Evolutionary conservation across 2,797 vertebrate genomes (phyloP), one percentile per base, ranked within the genome.

Genomic region (Macropodus opercularis): DNA sequence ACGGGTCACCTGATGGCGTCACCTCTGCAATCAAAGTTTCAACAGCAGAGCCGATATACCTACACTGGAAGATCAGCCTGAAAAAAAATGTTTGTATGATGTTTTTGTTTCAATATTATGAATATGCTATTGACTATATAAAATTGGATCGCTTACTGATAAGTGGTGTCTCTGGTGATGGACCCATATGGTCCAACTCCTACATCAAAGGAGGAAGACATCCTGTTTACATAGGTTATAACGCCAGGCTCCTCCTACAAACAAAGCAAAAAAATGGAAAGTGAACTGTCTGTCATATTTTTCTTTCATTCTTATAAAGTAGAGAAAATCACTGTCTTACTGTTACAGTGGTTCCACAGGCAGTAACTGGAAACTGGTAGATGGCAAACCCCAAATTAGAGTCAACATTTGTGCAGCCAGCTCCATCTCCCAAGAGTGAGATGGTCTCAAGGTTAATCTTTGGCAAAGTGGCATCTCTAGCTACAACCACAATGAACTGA

Each of bases 101-200:
- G 0, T 50, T 44, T 49, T 38, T 23, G n/a, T 46, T 59, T 52
- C 4, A 8, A 49, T 21, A 21, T 3, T 13, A n/a, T 2, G 12
- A 24, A 44, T 6, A 11, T 1, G 26, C 5, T 17, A 8, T 8
- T 4, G 32, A 34, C 32, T 14, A 34, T 15, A 11, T 32, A 27
- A 32, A 55, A 42, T 43, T 50, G 10, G 15, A 63, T 75, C 21
- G 53, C 83, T 35, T 74, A 93, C 91, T 87, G 47, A 76, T 40
- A 92, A 3, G 35, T 1, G 63, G 62, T 92, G 72, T 92, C 90
- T 39, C 92, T 90, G 53, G 92, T 92, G 57, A 92, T 90, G 0
- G 13, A 2, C 41, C 91, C 90, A 14, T 0, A 10, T 3, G 32
- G 22, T 19, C 89, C 87, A 23, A 63, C 0, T 2, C 0, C 59